phyloP scores from a whole-genome alignment of 2,888 invertebrate species.

The Athalia circularis region DNA sequence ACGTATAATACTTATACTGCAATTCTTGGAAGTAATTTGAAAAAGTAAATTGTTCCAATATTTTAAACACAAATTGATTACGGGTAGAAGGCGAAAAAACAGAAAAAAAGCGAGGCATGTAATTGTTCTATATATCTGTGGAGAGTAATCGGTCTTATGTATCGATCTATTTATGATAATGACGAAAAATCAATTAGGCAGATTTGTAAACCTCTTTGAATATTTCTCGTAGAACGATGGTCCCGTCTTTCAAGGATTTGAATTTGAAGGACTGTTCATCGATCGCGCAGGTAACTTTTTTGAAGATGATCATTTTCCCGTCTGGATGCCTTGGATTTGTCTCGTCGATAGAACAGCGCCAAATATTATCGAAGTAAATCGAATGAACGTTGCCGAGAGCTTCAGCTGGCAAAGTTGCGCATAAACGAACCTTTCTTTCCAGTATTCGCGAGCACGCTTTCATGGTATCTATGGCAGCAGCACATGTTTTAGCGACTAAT shows the following conservation, averaged over 20 bases:
- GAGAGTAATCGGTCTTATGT: too few species aligned
- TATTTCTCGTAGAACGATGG: conserved; percentile 57
- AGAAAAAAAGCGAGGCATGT: too few species aligned
- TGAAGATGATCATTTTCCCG: not conserved
- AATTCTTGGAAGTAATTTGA: too few species aligned
- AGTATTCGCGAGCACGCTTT: conserved; percentile 62
- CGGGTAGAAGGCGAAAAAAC: too few species aligned
- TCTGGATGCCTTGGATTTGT: conserved; percentile 30
- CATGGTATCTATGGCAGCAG: conserved; percentile 61
- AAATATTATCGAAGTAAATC: conserved; percentile 57
- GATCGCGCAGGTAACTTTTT: conserved; percentile 16
- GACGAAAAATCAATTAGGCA: not conserved
- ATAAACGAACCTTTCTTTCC: conserved; percentile 53
- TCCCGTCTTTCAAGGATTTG: conserved; percentile 58
- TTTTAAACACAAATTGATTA: too few species aligned
- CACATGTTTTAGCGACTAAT: conserved; percentile 61
- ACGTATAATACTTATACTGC: not conserved
- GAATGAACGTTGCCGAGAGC: conserved; percentile 27
- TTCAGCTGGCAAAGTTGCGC: conserved; percentile 47
- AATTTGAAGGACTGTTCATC: conserved; percentile 53
- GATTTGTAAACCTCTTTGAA: conserved; percentile 34
- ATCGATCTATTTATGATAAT: too few species aligned
- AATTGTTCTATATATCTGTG: too few species aligned
- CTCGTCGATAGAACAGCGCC: conserved; percentile 49
- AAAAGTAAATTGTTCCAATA: too few species aligned